These are phyloP conservation scores for Nannospalax galili DNA, from an alignment of 2,113 vertebrate genomes.

Conservation along the genomic window DNA sequence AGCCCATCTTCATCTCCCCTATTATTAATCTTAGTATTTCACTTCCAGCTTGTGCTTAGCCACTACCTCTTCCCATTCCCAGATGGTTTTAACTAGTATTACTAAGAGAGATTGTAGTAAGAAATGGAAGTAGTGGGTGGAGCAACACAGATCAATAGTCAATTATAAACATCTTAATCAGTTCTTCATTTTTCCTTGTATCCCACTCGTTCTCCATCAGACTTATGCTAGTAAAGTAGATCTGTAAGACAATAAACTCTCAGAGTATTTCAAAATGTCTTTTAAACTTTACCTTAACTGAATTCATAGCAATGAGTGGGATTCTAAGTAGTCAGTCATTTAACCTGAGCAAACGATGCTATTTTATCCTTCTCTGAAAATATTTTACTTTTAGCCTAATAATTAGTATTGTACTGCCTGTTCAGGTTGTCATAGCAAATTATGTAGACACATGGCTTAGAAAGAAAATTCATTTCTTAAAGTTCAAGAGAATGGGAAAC, in stretches of 20 bases:
- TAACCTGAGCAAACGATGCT: background rate
- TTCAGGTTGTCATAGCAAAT: background rate
- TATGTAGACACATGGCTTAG: too few relatives aligned
- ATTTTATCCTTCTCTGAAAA: background rate
- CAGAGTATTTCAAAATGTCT: constrained; percentile 25
- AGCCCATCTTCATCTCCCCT: background rate
- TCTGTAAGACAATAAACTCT: background rate
- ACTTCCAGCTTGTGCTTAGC: background rate
- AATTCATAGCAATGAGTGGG: background rate
- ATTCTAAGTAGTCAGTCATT: background rate
- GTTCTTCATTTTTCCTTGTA: background rate
- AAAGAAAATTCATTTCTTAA: background rate
- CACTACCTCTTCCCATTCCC: background rate
- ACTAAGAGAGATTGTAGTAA: background rate
- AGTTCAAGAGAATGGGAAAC: background rate
- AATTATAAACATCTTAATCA: background rate
- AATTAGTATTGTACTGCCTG: background rate
- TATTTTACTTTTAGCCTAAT: background rate
- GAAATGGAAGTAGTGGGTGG: background rate
- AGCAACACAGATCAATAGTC: background rate
- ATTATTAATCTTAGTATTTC: constrained; percentile 1
- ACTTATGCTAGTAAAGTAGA: background rate
- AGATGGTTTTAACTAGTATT: background rate
- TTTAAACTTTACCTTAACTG: background rate
- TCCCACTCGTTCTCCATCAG: background rate